These are phyloP conservation scores for Lapara coniferarum DNA, from an alignment of 2,888 invertebrate genomes.

Conservation along the genomic window DNA sequence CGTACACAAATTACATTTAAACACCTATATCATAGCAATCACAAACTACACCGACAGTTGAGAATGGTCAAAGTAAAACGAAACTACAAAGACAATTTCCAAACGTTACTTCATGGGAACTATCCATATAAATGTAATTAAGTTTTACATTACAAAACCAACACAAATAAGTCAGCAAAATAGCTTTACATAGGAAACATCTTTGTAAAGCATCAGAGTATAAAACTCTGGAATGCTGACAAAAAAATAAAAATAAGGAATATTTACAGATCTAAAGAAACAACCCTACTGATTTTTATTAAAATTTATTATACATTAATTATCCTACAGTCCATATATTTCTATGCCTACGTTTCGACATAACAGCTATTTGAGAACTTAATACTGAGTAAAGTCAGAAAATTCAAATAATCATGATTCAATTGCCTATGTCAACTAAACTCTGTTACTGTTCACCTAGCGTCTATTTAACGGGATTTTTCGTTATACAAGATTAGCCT, in stretches of 20 bases:
- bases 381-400: slow-evolving; percentile 78
- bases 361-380: slow-evolving; percentile 79
- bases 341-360: slow-evolving; percentile 64
- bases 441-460: slow-evolving; percentile 65
- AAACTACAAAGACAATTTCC: slow-evolving; percentile 21
- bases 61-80: slow-evolving; percentile 20
- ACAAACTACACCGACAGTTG: slow-evolving; percentile 21
- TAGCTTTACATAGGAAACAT: slow-evolving; percentile 13
- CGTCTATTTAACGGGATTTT: slow-evolving; percentile 60
- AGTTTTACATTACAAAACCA: slow-evolving; percentile 13
- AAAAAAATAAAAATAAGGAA: slow-evolving; percentile 57
- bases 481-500: slow-evolving; percentile 70
- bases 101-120: slow-evolving; percentile 15
- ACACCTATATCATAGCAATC: slow-evolving; percentile 7
- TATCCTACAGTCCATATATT: slow-evolving; percentile 65
- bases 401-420: slow-evolving; percentile 63
- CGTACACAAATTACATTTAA: slow-evolving; percentile 14
- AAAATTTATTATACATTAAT: slow-evolving; percentile 74
- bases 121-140: slow-evolving; percentile 16
- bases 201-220: slow-evolving; percentile 6
- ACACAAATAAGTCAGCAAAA: slow-evolving; percentile 12
- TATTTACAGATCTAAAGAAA: slow-evolving; percentile 80
- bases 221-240: slow-evolving; percentile 19
- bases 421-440: slow-evolving; percentile 61
- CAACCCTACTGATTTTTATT: slow-evolving; percentile 77